Conservation (phyloP, 2,888 invertebrate species). For the Gandaritis pyraliata region DNA sequence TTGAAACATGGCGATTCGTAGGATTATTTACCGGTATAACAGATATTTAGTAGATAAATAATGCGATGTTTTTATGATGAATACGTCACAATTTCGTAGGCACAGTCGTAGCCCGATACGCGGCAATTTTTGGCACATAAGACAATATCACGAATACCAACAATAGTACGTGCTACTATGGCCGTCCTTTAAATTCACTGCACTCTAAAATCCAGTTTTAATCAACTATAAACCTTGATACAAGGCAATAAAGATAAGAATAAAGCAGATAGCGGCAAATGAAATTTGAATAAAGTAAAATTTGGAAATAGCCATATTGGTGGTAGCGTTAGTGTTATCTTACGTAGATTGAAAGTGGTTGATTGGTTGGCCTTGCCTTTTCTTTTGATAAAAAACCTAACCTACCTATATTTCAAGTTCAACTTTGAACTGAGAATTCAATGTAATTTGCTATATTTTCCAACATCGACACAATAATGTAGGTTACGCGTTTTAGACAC, state of each 20-base stretch:
- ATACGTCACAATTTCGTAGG: conserved; percentile 20
- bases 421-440: neutral
- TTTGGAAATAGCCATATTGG: neutral
- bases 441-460: too few relatives aligned
- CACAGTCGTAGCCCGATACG: conserved; percentile 15
- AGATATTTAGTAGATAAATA: neutral
- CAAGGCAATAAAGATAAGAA: conserved; percentile 40
- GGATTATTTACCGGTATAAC: too few relatives aligned
- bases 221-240: conserved; percentile 46
- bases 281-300: conserved; percentile 7
- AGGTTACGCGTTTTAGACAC: neutral
- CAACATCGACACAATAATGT: too few relatives aligned
- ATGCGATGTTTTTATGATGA: neutral
- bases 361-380: neutral
- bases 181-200: conserved; percentile 40
- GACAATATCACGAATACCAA: conserved; percentile 54
- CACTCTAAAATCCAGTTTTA: conserved; percentile 34
- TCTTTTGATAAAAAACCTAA: neutral
- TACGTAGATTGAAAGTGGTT: neutral
- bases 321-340: neutral
- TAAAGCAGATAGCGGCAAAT: conserved; percentile 32
- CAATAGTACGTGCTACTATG: conserved; percentile 48
- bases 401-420: neutral
- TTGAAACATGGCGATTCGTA: too few relatives aligned
- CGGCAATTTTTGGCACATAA: conserved; percentile 55